Evolutionary conservation across 2,888 invertebrate genomes (phyloP), one percentile per base, ranked within the genome.

Genomic region (Morpho helenor): DNA sequence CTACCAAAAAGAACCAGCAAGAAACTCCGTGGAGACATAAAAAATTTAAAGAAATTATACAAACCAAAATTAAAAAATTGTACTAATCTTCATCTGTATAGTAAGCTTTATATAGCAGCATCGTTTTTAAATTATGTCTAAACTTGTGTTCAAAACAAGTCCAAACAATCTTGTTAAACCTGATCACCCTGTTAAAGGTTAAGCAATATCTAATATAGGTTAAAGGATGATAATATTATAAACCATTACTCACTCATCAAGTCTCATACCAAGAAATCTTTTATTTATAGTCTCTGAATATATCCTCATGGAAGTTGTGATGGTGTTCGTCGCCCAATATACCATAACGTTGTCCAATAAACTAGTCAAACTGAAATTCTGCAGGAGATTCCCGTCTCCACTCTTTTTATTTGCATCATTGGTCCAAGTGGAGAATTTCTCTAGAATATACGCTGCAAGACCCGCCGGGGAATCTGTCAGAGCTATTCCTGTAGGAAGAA

Each of bases 381-480:
- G 84, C 0, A 91, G 78, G 0, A 96, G 80, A 3, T 94, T 94
- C 0, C 96, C 96, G 72, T 96, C 95, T 0, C 80, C 75, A 0
- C 92, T 82, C 0, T 82, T 71, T 16, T 80, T 86, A 72, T 87
- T 86, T 0, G 79, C 75, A 0, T 68, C 94, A 80, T 87, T 95
- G 78, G 86, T 96, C 94, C 84, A 95, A 7, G 71, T 93, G 73
- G 91, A 93, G 84, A 97, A 97, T 78, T 98, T 98, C 72, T 98
- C 98, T 8, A 98, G 80, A 55, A 98, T 95, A 72, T 98, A 98
- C 0, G 96, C 96, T 0, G 97, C 97, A 59, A 98, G 82, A 0
- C 97, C 98, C 0, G 95, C 92, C 0, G 98, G 98, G 0, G 96
- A 95, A 71, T 96, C 95, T 2, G 92, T 88, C 49, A 97, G 77